These are phyloP conservation scores for Elaeidobius kamerunicus DNA, from an alignment of 2,888 invertebrate species.

Conservation along the genomic window DNA sequence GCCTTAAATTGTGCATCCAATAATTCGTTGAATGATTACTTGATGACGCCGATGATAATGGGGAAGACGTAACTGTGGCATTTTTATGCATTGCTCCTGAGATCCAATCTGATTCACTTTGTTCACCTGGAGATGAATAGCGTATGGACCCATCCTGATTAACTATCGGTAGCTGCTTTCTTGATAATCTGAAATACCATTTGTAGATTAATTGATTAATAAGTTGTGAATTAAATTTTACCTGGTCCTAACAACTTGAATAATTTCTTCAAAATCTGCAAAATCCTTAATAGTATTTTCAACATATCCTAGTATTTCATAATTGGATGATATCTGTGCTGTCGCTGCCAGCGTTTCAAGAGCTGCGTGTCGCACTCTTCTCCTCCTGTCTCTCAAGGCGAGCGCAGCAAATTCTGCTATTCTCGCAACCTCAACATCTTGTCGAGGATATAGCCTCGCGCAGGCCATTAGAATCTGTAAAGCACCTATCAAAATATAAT, in stretches of 20 bases:
- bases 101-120: slow-evolving; percentile 77
- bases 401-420: slow-evolving; percentile 44
- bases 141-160: slow-evolving; percentile 70
- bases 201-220: not conserved
- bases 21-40: slow-evolving; percentile 39
- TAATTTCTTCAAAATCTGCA: slow-evolving; percentile 59
- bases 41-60: slow-evolving; percentile 35
- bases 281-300: slow-evolving; percentile 47
- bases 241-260: slow-evolving; percentile 71
- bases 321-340: slow-evolving; percentile 66
- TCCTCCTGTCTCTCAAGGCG: slow-evolving; percentile 57
- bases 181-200: slow-evolving; percentile 57
- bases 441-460: slow-evolving; percentile 73
- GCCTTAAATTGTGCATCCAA: slow-evolving; percentile 43
- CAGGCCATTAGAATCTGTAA: slow-evolving; percentile 61
- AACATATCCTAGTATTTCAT: slow-evolving; percentile 63
- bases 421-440: slow-evolving; percentile 61
- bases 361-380: slow-evolving; percentile 72
- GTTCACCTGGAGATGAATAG: slow-evolving; percentile 58
- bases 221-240: slow-evolving; percentile 27
- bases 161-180: slow-evolving; percentile 70
- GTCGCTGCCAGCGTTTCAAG: slow-evolving; percentile 77
- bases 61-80: slow-evolving; percentile 24
- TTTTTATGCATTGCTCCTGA: slow-evolving; percentile 45
- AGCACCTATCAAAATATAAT: slow-evolving; percentile 34